Base-by-base conservation (phyloP, 2,113 vertebrate genomes). In the Gallinago undulata region DNA sequence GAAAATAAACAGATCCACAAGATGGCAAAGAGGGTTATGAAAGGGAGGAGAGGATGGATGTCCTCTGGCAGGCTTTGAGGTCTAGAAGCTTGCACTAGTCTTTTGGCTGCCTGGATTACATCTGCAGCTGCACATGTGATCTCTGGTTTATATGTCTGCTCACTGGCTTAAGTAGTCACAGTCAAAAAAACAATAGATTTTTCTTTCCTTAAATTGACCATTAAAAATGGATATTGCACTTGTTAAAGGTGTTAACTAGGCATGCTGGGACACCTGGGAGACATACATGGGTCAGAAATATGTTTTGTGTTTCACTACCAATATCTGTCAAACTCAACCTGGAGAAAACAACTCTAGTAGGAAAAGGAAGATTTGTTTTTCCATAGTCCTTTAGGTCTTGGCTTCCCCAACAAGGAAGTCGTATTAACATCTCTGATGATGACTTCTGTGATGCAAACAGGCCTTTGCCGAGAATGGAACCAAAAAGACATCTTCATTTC, bases 61-160 rank as follows among this genome's bases (percentile, higher is more conserved):
- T 82, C 17, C 50, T 90, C 53, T 96, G 67, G 28, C 82, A 95
- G 27, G 51, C 45, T 83, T 86, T 90, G 56, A 89, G 48, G 33
- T 80, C 56, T 84, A 81, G 68, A 74, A 92, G 56, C 33, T 95
- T 8, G 1, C 35, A 37, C 48, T 84, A 64, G 60, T 57, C 39
- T 73, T 87, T 82, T 84, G 53, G 50, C 76, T 86, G 63, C 48
- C 45, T 76, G 73, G 76, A 81, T 92, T 85, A 83, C 50, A 80
- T 91, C 59, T 92, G 85, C 94, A 94, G 80, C 89, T 94, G 84
- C 90, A 82, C 19, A 21, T 87, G 24, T 84, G 51, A 43, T 81
- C 27, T 83, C 53, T 84, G 64, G 63, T 94, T 91, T 73, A 57
- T 84, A 39, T 50, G 60, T 87, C 74, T 82, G 27, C 45, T 53